Conservation (phyloP, 2,113 vertebrate species). For the Cyphomyrus discorhynchus region DNA sequence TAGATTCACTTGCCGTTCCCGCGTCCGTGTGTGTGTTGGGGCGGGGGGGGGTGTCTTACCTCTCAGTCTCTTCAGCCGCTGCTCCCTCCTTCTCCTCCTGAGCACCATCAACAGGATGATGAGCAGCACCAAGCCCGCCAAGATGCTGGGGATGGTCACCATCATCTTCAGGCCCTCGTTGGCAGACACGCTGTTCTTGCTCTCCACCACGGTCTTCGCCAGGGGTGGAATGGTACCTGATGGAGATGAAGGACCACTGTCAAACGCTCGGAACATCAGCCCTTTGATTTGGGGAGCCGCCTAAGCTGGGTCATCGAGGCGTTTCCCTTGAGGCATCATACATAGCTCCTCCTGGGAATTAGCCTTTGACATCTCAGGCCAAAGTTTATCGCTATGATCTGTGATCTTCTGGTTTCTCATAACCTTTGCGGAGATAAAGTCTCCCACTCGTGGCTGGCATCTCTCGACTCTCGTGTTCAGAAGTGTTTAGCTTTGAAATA, state of each 20-base stretch:
- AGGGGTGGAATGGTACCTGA: conserved; percentile 95
- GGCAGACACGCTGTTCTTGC: conserved; percentile 68
- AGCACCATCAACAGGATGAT: conserved; percentile 82
- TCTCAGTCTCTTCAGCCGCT: conserved; percentile 88
- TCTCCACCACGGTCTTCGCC: conserved; percentile 84
- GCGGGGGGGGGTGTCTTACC: conserved; percentile 61
- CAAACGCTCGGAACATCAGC: background rate
- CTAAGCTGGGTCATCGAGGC: background rate
- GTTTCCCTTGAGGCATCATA: background rate
- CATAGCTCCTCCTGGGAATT: background rate
- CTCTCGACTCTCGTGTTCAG: background rate
- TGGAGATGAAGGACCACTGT: background rate
- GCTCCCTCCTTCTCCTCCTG: conserved; percentile 84
- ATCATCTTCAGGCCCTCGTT: conserved; percentile 94
- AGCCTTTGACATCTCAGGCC: background rate
- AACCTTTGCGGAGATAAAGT: background rate
- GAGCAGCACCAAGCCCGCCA: conserved; percentile 82
- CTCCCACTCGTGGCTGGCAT: background rate
- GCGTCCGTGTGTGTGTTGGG: background rate
- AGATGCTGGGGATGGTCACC: conserved; percentile 90
- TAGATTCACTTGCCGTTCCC: background rate
- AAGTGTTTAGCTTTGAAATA: conserved; percentile 4
- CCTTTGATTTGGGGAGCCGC: background rate
- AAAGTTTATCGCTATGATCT: background rate
- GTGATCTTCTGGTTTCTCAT: background rate